Percentiles rank a stretch among this genome's conserved stretches.
Conservation (phyloP, 2,797 vertebrate genomes). For the Catharus ustulatus region DNA sequence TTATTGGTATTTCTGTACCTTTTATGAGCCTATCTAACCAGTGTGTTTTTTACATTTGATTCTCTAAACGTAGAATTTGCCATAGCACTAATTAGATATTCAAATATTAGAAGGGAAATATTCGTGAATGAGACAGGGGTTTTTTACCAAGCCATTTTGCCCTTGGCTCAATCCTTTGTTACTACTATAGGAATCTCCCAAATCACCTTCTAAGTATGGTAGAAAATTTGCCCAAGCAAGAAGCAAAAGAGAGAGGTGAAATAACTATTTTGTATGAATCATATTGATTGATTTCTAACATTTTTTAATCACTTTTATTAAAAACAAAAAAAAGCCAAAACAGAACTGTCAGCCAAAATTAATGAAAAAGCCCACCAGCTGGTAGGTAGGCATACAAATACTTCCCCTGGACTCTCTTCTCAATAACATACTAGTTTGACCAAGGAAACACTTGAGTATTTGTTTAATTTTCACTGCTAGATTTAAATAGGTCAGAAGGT, state of each 20-base stretch:
- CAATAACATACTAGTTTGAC: not conserved
- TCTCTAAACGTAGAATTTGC: not conserved
- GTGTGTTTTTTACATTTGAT: not conserved
- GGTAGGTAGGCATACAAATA: not conserved
- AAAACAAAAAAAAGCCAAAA: not conserved
- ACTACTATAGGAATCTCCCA: not conserved
- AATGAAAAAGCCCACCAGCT: not conserved
- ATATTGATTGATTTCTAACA: not conserved
- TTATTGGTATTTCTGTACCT: not conserved
- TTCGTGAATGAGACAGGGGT: not conserved
- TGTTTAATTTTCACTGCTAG: not conserved
- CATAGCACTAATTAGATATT: not conserved
- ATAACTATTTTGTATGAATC: not conserved
- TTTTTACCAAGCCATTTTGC: not conserved
- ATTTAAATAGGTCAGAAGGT: not conserved
- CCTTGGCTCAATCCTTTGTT: not conserved
- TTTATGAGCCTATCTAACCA: not conserved
- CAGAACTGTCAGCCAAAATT: not conserved
- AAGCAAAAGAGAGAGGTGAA: not conserved
- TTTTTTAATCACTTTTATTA: not conserved
- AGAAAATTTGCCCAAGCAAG: not conserved
- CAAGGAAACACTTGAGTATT: not conserved
- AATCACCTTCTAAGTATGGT: not conserved
- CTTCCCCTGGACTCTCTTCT: not conserved
- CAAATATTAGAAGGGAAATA: not conserved